These are phyloP conservation scores for Eriocheir sinensis DNA, from an alignment of 1,140 invertebrate genomes.

Conservation along the genomic window DNA sequence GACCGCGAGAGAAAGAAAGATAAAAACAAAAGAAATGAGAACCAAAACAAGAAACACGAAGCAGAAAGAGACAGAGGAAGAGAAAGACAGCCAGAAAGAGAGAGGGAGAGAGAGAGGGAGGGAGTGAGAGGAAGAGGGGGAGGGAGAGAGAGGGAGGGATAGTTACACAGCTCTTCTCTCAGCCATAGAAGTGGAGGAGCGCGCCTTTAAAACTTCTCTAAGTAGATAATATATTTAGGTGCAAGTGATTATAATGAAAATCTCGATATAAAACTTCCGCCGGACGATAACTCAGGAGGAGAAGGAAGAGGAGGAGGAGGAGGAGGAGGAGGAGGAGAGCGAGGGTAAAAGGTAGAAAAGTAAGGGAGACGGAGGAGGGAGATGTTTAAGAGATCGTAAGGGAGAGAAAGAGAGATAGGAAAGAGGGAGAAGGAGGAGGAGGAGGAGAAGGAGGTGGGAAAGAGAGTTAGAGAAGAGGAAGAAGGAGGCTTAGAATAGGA, in stretches of 20 bases:
- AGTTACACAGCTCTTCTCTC: not conserved
- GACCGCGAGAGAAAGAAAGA: not conserved
- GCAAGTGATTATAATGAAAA: slow-evolving; percentile 55
- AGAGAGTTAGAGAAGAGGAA: not conserved
- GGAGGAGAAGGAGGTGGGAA: not conserved
- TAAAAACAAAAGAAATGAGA: no score
- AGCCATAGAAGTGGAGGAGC: not conserved
- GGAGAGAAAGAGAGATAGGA: not conserved
- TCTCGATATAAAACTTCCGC: slow-evolving; percentile 42
- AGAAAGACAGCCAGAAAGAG: not conserved
- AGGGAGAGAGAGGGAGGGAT: not conserved
- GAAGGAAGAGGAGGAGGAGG: not conserved
- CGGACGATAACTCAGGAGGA: slow-evolving; percentile 16
- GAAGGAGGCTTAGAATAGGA: not conserved
- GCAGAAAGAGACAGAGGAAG: slow-evolving; percentile 9
- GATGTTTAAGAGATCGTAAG: not conserved
- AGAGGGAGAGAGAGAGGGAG: slow-evolving; percentile 39
- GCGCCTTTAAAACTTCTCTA: slow-evolving; percentile 8
- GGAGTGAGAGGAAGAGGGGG: not conserved
- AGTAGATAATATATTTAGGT: slow-evolving; percentile 40
- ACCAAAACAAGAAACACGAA: not conserved
- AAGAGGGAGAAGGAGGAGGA: not conserved
- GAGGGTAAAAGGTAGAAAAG: not conserved
- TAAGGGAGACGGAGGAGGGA: not conserved
- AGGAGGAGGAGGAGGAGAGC: not conserved